A percentile compares a stretch with the other conserved stretches of the same genome.
phyloP scores from a whole-genome alignment of 2,797 vertebrate genomes.

The Psittacula derbiana region DNA sequence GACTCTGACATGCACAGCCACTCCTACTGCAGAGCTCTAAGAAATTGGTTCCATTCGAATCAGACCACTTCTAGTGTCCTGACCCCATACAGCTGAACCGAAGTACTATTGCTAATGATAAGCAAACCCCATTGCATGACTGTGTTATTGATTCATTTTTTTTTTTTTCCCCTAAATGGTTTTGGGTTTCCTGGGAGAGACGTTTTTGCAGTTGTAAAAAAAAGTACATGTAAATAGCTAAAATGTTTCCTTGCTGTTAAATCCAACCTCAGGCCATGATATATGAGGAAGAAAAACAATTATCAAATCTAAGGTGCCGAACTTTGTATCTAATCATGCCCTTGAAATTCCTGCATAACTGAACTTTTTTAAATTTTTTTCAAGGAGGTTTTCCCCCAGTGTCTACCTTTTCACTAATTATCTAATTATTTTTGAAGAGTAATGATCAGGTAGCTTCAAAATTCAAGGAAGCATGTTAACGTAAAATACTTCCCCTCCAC shows the following conservation, averaged over 20 bases:
- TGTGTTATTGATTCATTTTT: neutral
- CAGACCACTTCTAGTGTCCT: neutral
- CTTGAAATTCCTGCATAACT: neutral
- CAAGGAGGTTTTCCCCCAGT: neutral
- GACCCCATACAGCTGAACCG: neutral
- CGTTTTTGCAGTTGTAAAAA: neutral
- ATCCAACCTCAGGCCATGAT: neutral
- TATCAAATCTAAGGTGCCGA: neutral
- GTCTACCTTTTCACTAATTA: neutral
- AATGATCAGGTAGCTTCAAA: neutral
- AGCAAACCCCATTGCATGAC: neutral
- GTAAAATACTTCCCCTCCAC: neutral
- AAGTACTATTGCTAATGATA: neutral
- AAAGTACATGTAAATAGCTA: neutral
- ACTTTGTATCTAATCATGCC: neutral
- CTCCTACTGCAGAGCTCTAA: neutral
- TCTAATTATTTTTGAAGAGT: neutral
- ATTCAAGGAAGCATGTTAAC: neutral
- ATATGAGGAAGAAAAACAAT: neutral
- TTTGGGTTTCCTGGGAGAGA: neutral
- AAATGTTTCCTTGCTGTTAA: neutral
- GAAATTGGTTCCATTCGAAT: neutral
- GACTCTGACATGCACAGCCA: neutral
- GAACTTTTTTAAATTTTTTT: neutral
- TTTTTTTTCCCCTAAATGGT: neutral